Evolutionary conservation across 2,797 vertebrate genomes (phyloP).

Genomic region (Sebastolobus alascanus): DNA sequence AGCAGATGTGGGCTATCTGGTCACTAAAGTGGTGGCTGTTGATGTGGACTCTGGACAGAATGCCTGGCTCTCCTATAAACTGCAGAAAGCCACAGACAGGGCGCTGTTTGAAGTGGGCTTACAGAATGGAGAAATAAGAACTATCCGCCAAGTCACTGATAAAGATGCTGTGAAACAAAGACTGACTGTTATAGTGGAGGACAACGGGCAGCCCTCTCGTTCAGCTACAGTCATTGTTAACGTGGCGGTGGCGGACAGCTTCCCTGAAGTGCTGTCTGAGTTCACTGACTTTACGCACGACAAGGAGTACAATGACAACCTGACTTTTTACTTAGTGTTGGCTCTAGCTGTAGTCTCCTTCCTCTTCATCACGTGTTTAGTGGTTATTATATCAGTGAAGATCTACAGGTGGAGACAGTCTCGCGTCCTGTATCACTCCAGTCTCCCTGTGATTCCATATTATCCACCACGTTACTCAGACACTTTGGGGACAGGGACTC

Average conservation of each 20-base stretch:
- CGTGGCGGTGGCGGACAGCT: slow-evolving; percentile 86
- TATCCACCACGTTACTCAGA: no score
- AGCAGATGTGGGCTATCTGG: slow-evolving; percentile 88
- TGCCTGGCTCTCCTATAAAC: slow-evolving; percentile 87
- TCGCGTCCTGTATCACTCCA: no score
- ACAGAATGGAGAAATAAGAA: slow-evolving; percentile 88
- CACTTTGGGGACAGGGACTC: slow-evolving; percentile 14
- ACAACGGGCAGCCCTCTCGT: slow-evolving; percentile 81
- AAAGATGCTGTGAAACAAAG: slow-evolving; percentile 86
- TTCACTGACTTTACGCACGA: slow-evolving; percentile 79
- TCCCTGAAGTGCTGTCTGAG: slow-evolving; percentile 85
- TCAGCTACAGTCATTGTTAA: slow-evolving; percentile 86
- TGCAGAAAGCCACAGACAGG: slow-evolving; percentile 86
- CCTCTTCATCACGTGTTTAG: slow-evolving; percentile 79
- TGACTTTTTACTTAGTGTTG: slow-evolving; percentile 79
- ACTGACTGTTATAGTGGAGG: slow-evolving; percentile 84
- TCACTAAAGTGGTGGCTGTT: slow-evolving; percentile 90
- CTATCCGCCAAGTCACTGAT: slow-evolving; percentile 82
- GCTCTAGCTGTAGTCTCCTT: slow-evolving; percentile 81
- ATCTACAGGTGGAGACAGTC: no score
- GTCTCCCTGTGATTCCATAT: no score
- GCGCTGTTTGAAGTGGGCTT: slow-evolving; percentile 86
- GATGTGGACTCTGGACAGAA: slow-evolving; percentile 85
- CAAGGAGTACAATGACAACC: slow-evolving; percentile 81
- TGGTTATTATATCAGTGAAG: slow-evolving; percentile 81